These are phyloP conservation scores for Drosophila leonis DNA, from an alignment of 2,888 invertebrate species.

Conservation along the genomic window DNA sequence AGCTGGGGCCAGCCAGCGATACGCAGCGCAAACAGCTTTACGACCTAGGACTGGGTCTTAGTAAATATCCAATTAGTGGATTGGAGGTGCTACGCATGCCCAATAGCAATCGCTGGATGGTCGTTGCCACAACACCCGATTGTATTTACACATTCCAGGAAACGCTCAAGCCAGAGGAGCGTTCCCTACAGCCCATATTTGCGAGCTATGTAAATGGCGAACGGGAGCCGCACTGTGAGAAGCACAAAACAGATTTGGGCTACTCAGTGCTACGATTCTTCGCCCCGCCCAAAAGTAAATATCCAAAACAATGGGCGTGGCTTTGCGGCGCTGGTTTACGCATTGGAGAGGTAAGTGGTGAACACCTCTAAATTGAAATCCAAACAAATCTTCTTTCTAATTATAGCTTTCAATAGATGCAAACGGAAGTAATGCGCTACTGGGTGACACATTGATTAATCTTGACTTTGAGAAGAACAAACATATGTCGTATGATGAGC, in stretches of 20 bases:
- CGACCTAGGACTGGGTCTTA: slow-evolving; percentile 92
- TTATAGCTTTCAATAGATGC: slow-evolving; percentile 57
- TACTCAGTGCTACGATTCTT: slow-evolving; percentile 93
- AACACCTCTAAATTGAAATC: not conserved
- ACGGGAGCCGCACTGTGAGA: slow-evolving; percentile 87
- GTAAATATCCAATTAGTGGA: slow-evolving; percentile 92
- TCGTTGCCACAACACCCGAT: slow-evolving; percentile 93
- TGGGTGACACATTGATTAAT: slow-evolving; percentile 67
- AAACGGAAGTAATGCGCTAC: slow-evolving; percentile 43
- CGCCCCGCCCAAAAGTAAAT: slow-evolving; percentile 88
- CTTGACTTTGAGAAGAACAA: slow-evolving; percentile 71
- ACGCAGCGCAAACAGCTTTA: slow-evolving; percentile 96
- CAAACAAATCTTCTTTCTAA: not conserved
- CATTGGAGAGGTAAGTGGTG: slow-evolving; percentile 89
- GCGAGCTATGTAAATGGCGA: slow-evolving; percentile 73
- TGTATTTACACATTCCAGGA: slow-evolving; percentile 96
- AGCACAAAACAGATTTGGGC: slow-evolving; percentile 90
- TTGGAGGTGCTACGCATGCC: slow-evolving; percentile 92
- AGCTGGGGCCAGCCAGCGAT: slow-evolving; percentile 92
- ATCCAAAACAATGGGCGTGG: slow-evolving; percentile 94
- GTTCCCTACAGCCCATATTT: slow-evolving; percentile 86
- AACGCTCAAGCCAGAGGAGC: slow-evolving; percentile 90
- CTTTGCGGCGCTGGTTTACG: slow-evolving; percentile 93
- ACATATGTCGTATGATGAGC: slow-evolving; percentile 78
- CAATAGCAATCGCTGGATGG: slow-evolving; percentile 90